Evolutionary conservation across 2,888 invertebrate species (phyloP).

Genomic region (Agapetus fuscipes): DNA sequence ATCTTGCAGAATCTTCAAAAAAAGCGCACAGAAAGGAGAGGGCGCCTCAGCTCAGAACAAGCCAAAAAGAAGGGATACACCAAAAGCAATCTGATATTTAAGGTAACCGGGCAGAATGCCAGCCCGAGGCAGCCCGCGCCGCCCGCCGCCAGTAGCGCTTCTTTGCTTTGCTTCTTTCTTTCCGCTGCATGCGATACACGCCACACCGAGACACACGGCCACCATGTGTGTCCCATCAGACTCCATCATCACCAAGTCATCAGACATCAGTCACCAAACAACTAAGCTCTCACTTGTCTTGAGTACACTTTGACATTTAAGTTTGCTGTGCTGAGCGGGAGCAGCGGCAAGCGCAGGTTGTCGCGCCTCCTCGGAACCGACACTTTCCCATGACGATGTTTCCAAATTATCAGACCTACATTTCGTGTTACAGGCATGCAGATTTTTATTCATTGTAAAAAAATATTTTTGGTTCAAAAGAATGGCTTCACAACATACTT

Average conservation of each 20-base stretch:
- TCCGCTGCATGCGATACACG: constrained; percentile 29
- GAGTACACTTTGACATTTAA: not conserved
- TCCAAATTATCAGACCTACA: not conserved
- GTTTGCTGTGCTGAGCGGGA: not conserved
- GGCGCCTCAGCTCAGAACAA: constrained; percentile 91
- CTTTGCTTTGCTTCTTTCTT: constrained; percentile 19
- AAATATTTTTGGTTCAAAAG: constrained; percentile 13
- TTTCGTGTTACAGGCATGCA: constrained; percentile 23
- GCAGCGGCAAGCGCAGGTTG: not conserved
- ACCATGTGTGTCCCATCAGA: too few species aligned
- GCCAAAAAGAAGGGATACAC: constrained; percentile 86
- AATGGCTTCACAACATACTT: constrained; percentile 20
- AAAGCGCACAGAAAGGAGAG: constrained; percentile 96
- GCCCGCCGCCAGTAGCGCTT: constrained; percentile 26
- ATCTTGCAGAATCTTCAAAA: constrained; percentile 98
- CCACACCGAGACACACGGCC: too few species aligned
- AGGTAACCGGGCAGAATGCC: constrained; percentile 70
- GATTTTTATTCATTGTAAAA: constrained; percentile 22
- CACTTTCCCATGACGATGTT: constrained; percentile 2
- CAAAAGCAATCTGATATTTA: constrained; percentile 98
- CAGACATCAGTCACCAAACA: constrained; percentile 8
- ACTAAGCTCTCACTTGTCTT: not conserved
- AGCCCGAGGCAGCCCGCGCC: constrained; percentile 31
- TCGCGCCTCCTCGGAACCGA: not conserved
- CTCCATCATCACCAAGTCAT: too few species aligned